Percentiles rank a stretch among this genome's conserved stretches.
These are phyloP conservation scores for Apodemia duryi DNA, from an alignment of 2,888 invertebrate genomes.

Conservation along the genomic window DNA sequence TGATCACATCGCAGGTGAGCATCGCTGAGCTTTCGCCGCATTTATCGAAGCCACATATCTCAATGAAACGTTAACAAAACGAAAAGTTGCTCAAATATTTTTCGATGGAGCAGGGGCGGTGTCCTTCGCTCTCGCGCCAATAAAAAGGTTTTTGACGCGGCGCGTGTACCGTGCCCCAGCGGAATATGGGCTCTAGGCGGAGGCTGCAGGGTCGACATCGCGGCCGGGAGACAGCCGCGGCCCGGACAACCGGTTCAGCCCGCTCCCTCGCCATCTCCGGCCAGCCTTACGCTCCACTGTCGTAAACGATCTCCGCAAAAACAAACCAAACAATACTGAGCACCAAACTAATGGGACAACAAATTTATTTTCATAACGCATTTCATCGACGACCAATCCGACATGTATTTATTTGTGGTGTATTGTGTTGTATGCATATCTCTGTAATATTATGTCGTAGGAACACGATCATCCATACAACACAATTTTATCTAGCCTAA, in stretches of 20 bases:
- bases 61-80: constrained; percentile 7
- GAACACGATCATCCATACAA: no score
- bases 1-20: constrained; percentile 5
- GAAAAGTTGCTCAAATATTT: constrained; percentile 28
- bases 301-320: constrained; percentile 11
- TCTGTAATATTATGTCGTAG: no score
- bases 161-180: constrained; percentile 17
- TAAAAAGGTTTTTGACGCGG: constrained; percentile 58
- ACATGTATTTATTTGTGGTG: not conserved
- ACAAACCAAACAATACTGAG: constrained; percentile 10
- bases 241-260: constrained; percentile 42
- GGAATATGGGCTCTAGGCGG: not conserved
- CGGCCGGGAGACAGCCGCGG: constrained; percentile 20
- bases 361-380: not conserved
- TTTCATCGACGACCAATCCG: not conserved
- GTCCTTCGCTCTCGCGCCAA: constrained; percentile 48
- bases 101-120: constrained; percentile 30
- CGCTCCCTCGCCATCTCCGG: constrained; percentile 28
- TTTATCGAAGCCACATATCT: constrained; percentile 4
- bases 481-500: no score
- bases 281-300: constrained; percentile 19
- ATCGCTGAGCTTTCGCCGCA: constrained; percentile 5
- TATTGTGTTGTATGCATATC: no score
- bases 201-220: not conserved
- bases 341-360: constrained; percentile 2